Evolutionary conservation across 2,113 vertebrate species (phyloP).

Genomic region (Oxygymnocypris stewartii): DNA sequence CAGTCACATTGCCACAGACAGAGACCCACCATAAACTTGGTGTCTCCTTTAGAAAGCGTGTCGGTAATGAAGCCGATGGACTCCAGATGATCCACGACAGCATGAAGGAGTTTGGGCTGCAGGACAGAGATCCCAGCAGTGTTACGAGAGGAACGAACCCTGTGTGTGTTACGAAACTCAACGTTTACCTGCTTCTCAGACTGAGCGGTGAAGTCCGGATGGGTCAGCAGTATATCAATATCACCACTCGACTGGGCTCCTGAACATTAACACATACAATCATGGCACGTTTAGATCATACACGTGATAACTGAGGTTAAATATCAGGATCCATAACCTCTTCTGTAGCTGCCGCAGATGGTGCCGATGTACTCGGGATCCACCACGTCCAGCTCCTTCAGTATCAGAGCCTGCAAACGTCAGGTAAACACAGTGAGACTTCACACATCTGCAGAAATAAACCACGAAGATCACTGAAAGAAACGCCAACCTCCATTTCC

Average conservation of each 20-base stretch:
- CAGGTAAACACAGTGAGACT: not conserved
- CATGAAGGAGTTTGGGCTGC: slow-evolving; percentile 87
- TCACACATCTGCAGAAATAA: not conserved
- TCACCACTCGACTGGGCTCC: slow-evolving; percentile 95
- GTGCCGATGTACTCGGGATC: slow-evolving; percentile 89
- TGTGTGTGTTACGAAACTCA: too few species aligned
- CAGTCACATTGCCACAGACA: too few species aligned
- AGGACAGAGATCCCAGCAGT: slow-evolving; percentile 30
- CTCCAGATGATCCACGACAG: slow-evolving; percentile 88
- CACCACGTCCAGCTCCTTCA: slow-evolving; percentile 79
- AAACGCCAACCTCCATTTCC: slow-evolving; percentile 86
- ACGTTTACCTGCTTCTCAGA: slow-evolving; percentile 85
- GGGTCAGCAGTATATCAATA: slow-evolving; percentile 96
- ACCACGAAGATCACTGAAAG: not conserved
- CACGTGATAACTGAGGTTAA: not conserved
- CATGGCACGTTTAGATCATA: not conserved
- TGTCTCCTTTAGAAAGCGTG: slow-evolving; percentile 93
- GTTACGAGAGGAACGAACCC: not conserved
- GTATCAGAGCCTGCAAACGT: slow-evolving; percentile 79
- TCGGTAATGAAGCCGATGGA: slow-evolving; percentile 89
- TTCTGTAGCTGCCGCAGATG: slow-evolving; percentile 95
- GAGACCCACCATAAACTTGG: slow-evolving; percentile 97
- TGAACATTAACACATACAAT: slow-evolving; percentile 58
- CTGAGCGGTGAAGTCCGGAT: slow-evolving; percentile 88
- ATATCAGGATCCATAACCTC: slow-evolving; percentile 77